Evolutionary conservation across 2,888 invertebrate species (phyloP), one percentile per base, ranked within the genome.

Genomic region (Clepsis dumicolana): DNA sequence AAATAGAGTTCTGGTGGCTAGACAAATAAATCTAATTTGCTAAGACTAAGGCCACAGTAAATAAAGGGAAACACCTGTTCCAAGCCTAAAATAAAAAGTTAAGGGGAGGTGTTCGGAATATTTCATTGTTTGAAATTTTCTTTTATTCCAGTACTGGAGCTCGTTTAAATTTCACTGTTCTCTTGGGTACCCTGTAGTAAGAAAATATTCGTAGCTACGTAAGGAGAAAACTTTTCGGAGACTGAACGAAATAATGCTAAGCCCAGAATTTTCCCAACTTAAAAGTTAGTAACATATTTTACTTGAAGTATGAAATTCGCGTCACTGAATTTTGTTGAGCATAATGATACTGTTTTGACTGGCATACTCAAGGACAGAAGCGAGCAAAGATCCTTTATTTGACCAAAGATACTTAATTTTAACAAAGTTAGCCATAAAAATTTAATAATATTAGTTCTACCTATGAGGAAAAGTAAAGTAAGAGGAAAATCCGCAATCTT

Each of bases 91-190:
- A n/a, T 38, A n/a, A 8, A 18, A 52, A 52, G n/a, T 25, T 52
- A 12, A 14, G 18, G 21, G 4, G 16, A 24, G 29, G 48, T 18
- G 62, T 50, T 3, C 21, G 14, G 24, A 50, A 54, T 64, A 48
- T 56, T 64, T 64, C 0, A 56, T 56, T 38, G 14, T 64, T 41
- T 21, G 3, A 54, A 63, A 41, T 63, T 60, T 27, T 29, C 50
- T 52, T 60, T 53, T 53, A 52, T 25, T 53, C 35, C 32, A 10
- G 44, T 48, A 4, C 32, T 35, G 44, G 29, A 29, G 4, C 50
- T 65, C 38, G 27, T 18, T 52, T 38, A 54, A 54, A 54, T 64
- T 54, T 35, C 27, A 57, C 59, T 18, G n/a, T 21, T 38, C 65
- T 48, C 50, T 65, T 18, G 59, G 59, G 50, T 25, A 38, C 14